Conservation (phyloP, 1,140 invertebrate species). For the Nautilus pompilius region DNA sequence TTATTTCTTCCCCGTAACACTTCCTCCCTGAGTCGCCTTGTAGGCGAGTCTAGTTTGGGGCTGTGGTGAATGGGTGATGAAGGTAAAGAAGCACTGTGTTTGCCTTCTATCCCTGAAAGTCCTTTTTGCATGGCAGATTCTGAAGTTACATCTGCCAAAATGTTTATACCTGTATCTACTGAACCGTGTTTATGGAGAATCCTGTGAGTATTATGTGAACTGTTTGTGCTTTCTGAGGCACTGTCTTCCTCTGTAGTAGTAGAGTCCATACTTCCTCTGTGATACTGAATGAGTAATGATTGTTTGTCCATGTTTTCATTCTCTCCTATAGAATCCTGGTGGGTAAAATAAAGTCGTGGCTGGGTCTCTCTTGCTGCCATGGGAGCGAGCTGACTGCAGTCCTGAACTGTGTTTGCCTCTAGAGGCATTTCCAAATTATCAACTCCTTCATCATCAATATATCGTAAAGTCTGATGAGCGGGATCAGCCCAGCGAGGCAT, state of each 20-base stretch:
- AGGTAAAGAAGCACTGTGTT: slow-evolving; percentile 44
- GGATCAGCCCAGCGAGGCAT: slow-evolving; percentile 52
- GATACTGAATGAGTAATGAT: background rate
- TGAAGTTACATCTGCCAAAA: background rate
- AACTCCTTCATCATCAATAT: slow-evolving; percentile 53
- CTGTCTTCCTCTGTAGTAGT: slow-evolving; percentile 8
- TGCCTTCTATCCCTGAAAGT: slow-evolving; percentile 25
- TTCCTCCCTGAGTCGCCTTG: slow-evolving; percentile 32
- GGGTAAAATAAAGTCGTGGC: slow-evolving; percentile 38
- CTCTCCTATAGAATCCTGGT: slow-evolving; percentile 7
- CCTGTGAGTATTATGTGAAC: background rate
- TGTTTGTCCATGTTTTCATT: slow-evolving; percentile 4
- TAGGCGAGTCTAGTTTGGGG: slow-evolving; percentile 29
- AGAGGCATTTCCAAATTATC: slow-evolving; percentile 26
- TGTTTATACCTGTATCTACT: slow-evolving; percentile 12
- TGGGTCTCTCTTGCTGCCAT: slow-evolving; percentile 23
- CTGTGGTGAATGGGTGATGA: slow-evolving; percentile 35
- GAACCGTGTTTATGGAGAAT: slow-evolving; percentile 8
- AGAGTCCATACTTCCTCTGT: slow-evolving; percentile 13
- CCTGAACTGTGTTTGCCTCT: slow-evolving; percentile 39
- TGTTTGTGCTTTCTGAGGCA: background rate
- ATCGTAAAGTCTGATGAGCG: slow-evolving; percentile 49
- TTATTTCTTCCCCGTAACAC: slow-evolving; percentile 31
- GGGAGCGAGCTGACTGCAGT: slow-evolving; percentile 36
- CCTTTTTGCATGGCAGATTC: background rate